Base-by-base conservation (phyloP, 2,113 vertebrate genomes). In the Barbus barbus region DNA sequence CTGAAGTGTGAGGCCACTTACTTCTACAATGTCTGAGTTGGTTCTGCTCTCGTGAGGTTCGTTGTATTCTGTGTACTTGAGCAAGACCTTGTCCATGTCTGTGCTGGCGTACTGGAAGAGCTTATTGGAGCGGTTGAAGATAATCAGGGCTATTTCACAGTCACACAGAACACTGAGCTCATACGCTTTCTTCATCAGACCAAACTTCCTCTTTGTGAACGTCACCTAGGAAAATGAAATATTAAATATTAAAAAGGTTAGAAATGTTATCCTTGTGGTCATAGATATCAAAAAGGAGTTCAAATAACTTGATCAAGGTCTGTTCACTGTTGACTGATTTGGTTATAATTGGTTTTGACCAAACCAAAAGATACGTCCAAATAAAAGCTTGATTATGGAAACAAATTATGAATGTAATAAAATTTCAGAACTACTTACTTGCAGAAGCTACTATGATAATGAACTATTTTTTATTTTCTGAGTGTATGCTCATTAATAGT, bases 61-160 rank as follows among this genome's bases (percentile, higher is more conserved):
- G 60, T 97, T 98, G 93, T 99, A 99, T 90, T 98, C 97, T 0
- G 98, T 99, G 89, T 99, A 99, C 88, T 99, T 99, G 86, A 99
- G 97, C 14, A 99, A 94, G 80, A 99, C 97, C 90, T 98, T 98
- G 95, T 99, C 98, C 98, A 99, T 99, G 89, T 99, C 97, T 8
- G 97, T 98, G 95, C 97, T 98, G 90, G 98, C 97, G 60, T 99
- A 99, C 93, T 99, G 98, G 92, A 99, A 99, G 89, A 99, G 95
- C 92, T 98, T 98, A 95, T 98, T 99, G 92, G 97, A 97, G 93
- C 97, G 97, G 95, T 99, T 99, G 95, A 99, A 98, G 93, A 99
- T 98, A 93, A 99, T 99, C 93, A 99, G 95, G 51, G 98, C 97
- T 87, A 99, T 99, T 93, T 99, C 98, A 92, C 98, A 99, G 96